phyloP scores from a whole-genome alignment of 2,888 invertebrate genomes.

The Agriopis marginaria region DNA sequence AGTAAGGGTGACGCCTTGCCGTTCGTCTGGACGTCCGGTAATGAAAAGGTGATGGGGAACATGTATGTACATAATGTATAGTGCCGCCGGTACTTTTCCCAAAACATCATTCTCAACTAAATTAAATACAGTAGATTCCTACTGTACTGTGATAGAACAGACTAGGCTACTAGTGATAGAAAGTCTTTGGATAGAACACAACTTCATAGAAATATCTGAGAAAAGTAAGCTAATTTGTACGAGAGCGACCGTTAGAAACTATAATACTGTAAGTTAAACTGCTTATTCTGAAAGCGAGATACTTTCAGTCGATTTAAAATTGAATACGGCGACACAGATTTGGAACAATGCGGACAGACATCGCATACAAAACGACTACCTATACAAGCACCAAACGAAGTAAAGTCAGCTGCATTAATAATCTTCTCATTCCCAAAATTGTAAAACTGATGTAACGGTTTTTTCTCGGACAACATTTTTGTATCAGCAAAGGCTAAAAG shows the following conservation, averaged over 20 bases:
- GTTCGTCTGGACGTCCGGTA: no score
- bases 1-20: no score
- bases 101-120: no score
- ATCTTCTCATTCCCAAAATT: not conserved
- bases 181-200: no score
- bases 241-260: conserved; percentile 4
- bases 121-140: no score
- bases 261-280: conserved; percentile 13
- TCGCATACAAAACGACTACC: conserved; percentile 34
- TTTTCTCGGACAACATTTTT: no score
- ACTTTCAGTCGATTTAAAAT: conserved; percentile 47
- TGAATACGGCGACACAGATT: conserved; percentile 48
- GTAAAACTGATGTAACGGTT: not conserved
- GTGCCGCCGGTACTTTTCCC: not conserved
- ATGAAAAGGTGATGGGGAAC: no score
- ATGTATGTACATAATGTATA: no score
- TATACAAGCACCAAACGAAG: not conserved
- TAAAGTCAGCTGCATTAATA: conserved; percentile 3
- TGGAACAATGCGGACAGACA: conserved; percentile 41
- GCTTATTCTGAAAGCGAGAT: conserved; percentile 22
- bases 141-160: no score
- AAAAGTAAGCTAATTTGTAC: not conserved
- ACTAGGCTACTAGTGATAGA: no score
- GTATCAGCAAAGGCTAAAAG: no score
- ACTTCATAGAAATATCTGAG: not conserved